Base-by-base conservation (phyloP, 2,888 invertebrate species). In the Melieria crassipennis region DNA sequence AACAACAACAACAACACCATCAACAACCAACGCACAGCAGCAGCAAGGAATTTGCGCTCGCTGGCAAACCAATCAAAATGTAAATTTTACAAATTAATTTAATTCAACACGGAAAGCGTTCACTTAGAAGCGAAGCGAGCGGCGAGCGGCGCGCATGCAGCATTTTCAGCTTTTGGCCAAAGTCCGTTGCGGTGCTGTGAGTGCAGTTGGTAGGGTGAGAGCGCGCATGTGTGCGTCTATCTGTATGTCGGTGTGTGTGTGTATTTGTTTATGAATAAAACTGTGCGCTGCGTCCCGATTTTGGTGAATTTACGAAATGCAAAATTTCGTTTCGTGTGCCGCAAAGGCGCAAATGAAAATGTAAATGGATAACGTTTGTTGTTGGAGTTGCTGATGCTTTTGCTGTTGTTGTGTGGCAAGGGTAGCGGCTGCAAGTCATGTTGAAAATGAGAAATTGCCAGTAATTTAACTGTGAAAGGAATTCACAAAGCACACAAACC, bases 41-140 rank as follows among this genome's bases (percentile, higher is more conserved):
- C 30, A 30, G 30, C 30, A 30, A 30, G 30, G 30, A 30, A 30
- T 30, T 30, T 30, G 30, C 30, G 30, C 30, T 30, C 30, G 30
- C 30, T 30, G 30, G 30, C 30, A 78, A 81, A 77, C 82, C 81
- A 81, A 81, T 81, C 81, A 81, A 81, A 81, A 81, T 81, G 81
- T 80, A 82, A 81, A 81, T 79, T 82, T 81, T 79, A 63, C 82
- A 77, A 79, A 77, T 80, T 81, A 81, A 80, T 82, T 81, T 82
- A 81, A 82, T 81, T 80, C 79, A 79, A 30, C 30, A 30, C 30
- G 30, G 30, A 30, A 30, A 30, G 30, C 30, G 30, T 2, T 30
- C 30, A 30, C 30, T 30, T 30, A 30, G 30, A 30, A 30, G 2
- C 30, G 30, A 30, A 30, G 30, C 30, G 30, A 30, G 30, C 30